A percentile compares a stretch with the other conserved stretches of the same genome.
phyloP scores from a whole-genome alignment of 2,888 invertebrate genomes.

The Lasioglossum zephyrum region DNA sequence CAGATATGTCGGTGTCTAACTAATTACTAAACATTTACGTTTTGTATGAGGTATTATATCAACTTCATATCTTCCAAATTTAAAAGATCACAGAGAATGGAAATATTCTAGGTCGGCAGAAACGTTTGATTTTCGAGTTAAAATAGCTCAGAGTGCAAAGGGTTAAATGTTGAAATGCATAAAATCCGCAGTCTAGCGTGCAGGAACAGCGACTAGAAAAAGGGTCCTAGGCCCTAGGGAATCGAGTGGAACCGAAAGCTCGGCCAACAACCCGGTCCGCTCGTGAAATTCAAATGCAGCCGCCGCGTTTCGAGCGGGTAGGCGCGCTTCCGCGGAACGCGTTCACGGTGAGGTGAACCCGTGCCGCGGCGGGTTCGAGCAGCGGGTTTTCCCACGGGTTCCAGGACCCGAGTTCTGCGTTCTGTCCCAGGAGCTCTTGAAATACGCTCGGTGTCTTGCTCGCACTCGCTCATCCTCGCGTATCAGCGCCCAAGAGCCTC shows the following conservation, averaged over 20 bases:
- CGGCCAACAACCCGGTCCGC: neutral
- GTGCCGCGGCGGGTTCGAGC: conserved; percentile 28
- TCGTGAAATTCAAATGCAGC: conserved; percentile 29
- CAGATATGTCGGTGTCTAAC: too few relatives aligned
- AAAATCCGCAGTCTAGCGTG: too few relatives aligned
- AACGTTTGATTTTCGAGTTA: too few relatives aligned
- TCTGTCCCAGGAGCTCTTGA: neutral
- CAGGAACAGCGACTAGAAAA: too few relatives aligned
- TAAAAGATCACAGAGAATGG: too few relatives aligned
- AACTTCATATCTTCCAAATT: too few relatives aligned
- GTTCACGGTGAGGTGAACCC: conserved; percentile 53
- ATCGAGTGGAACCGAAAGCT: conserved; percentile 2
- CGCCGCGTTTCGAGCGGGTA: conserved; percentile 29
- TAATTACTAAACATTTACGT: too few relatives aligned
- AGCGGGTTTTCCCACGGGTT: conserved; percentile 53
- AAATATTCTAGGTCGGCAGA: too few relatives aligned
- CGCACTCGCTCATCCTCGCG: conserved; percentile 3
- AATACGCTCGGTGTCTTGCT: neutral
- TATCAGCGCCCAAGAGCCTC: conserved; percentile 29
- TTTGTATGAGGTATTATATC: too few relatives aligned
- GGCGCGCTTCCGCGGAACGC: conserved; percentile 45
- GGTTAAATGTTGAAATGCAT: too few relatives aligned
- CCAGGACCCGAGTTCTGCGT: neutral
- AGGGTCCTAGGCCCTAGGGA: neutral
- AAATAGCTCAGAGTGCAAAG: too few relatives aligned